Percentiles rank a stretch among this genome's conserved stretches.
Evolutionary conservation across 2,797 vertebrate species (phyloP).

Genomic region (Astyanax mexicanus): DNA sequence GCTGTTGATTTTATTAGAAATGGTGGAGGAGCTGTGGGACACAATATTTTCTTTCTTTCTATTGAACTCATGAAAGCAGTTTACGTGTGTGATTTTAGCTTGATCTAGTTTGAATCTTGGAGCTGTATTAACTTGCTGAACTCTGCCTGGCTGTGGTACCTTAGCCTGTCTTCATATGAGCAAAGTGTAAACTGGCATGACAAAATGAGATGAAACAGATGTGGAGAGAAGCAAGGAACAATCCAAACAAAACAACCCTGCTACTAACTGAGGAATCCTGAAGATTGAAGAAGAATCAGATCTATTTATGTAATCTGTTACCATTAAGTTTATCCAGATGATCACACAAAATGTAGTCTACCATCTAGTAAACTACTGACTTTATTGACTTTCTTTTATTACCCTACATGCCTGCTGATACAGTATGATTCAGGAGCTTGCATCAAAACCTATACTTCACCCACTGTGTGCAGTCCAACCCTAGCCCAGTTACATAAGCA

Average conservation of each 20-base stretch:
- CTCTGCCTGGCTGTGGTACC: neutral
- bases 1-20: neutral
- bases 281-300: neutral
- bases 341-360: neutral
- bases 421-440: neutral
- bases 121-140: neutral
- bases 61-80: neutral
- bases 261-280: neutral
- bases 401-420: neutral
- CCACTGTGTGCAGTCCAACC: neutral
- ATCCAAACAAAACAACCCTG: too few relatives aligned
- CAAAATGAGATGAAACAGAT: neutral
- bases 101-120: neutral
- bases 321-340: neutral
- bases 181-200: neutral
- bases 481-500: neutral
- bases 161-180: neutral
- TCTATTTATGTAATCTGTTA: neutral
- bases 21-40: neutral
- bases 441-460: neutral
- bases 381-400: neutral
- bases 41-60: neutral
- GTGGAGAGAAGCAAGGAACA: neutral
- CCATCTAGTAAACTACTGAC: neutral
- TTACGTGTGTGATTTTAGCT: neutral